A percentile compares a stretch with the other conserved stretches of the same genome.
phyloP scores from a whole-genome alignment of 2,888 invertebrate genomes.

The Trichopria drosophilae region DNA sequence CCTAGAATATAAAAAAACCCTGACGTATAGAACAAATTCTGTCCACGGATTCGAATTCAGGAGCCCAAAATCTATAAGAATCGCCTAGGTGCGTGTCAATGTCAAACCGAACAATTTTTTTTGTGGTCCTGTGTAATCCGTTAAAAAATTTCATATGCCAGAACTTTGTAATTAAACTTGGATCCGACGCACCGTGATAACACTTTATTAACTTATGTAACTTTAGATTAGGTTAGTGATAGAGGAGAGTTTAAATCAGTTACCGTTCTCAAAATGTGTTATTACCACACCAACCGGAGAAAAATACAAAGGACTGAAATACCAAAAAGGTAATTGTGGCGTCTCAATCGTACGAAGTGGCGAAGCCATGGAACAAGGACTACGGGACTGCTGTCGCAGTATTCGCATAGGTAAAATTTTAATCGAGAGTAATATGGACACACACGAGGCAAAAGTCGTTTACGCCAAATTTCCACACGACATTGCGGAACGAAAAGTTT shows the following conservation, averaged over 20 bases:
- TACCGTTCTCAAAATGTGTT: slow-evolving; percentile 88
- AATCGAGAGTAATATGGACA: slow-evolving; percentile 94
- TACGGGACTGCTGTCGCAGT: slow-evolving; percentile 95
- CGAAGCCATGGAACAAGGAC: slow-evolving; percentile 95
- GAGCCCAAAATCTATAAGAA: no score
- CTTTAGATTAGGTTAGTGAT: slow-evolving; percentile 91
- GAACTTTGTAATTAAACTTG: no score
- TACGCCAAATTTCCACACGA: slow-evolving; percentile 98
- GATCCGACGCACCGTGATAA: no score
- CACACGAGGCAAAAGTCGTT: slow-evolving; percentile 94
- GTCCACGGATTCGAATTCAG: no score
- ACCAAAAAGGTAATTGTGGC: slow-evolving; percentile 97
- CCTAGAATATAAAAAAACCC: no score
- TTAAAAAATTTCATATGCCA: no score
- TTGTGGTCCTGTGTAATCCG: no score
- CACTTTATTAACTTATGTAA: no score
- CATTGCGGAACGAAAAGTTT: slow-evolving; percentile 81
- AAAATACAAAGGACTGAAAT: slow-evolving; percentile 88
- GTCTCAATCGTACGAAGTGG: slow-evolving; percentile 94
- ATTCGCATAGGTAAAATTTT: slow-evolving; percentile 98
- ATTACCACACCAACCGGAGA: slow-evolving; percentile 93
- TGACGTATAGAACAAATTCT: no score
- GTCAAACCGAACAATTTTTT: no score
- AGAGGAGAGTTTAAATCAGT: slow-evolving; percentile 95
- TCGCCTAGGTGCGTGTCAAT: no score